Evolutionary conservation across 2,113 vertebrate genomes (phyloP).

Genomic region (Serinus canaria): DNA sequence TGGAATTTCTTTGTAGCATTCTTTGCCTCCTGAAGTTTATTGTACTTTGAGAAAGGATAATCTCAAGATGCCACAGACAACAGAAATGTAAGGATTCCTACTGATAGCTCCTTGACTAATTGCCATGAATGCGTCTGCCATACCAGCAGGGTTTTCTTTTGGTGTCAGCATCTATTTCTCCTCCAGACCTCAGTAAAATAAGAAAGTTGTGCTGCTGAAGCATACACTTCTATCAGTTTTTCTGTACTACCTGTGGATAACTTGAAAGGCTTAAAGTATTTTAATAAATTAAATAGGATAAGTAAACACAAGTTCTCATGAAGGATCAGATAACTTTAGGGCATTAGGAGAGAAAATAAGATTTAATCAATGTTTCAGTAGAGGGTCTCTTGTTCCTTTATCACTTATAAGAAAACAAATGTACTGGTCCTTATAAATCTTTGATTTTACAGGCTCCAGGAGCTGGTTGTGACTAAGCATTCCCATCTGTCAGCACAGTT

Average conservation of each 20-base stretch:
- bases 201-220: not conserved
- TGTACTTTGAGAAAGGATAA: not conserved
- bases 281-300: slow-evolving; percentile 27
- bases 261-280: not conserved
- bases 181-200: not conserved
- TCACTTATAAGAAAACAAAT: slow-evolving; percentile 22
- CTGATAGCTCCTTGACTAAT: slow-evolving; percentile 46
- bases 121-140: not conserved
- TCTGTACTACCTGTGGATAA: not conserved
- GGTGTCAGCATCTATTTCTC: not conserved
- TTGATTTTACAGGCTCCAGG: not conserved
- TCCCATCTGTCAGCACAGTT: slow-evolving; percentile 8
- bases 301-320: not conserved
- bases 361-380: not conserved
- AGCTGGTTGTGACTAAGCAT: slow-evolving; percentile 10
- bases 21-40: not conserved
- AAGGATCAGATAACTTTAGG: not conserved
- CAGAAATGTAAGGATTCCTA: slow-evolving; percentile 26
- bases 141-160: not conserved
- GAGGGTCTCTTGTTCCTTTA: not conserved
- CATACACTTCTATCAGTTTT: not conserved
- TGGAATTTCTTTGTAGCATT: not conserved
- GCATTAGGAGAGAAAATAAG: not conserved
- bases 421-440: not conserved
- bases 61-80: slow-evolving; percentile 30